phyloP scores from a whole-genome alignment of 2,113 vertebrate genomes.

The Sorex fumeus region DNA sequence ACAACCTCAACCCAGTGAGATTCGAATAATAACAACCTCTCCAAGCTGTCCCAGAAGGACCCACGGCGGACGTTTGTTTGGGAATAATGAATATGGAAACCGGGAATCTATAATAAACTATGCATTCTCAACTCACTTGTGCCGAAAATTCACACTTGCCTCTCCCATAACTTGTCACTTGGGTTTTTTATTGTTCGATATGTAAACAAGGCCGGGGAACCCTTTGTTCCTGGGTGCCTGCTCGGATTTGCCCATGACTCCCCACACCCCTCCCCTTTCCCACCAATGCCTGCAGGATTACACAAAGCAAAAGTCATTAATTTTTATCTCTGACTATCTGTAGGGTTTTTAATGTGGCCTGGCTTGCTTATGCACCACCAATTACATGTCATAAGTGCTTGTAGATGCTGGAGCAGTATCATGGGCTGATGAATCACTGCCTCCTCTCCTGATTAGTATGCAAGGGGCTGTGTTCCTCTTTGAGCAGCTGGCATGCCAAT shows the following conservation, averaged over 20 bases:
- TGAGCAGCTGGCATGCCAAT: conserved; percentile 93
- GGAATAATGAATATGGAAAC: conserved; percentile 89
- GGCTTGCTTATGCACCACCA: conserved; percentile 93
- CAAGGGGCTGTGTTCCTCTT: conserved; percentile 88
- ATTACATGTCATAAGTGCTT: conserved; percentile 94
- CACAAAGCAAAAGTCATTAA: conserved; percentile 95
- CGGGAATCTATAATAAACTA: conserved; percentile 88
- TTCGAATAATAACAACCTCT: conserved; percentile 87
- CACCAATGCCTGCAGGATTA: conserved; percentile 90
- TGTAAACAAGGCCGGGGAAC: conserved; percentile 91
- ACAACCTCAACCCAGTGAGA: conserved; percentile 80
- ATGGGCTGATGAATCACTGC: conserved; percentile 92
- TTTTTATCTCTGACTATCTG: conserved; percentile 95
- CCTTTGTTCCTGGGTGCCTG: conserved; percentile 92
- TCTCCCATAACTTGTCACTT: conserved; percentile 91
- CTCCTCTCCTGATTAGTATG: conserved; percentile 91
- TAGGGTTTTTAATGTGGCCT: conserved; percentile 94
- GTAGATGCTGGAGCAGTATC: conserved; percentile 91
- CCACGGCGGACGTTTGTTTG: conserved; percentile 87
- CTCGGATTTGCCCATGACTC: conserved; percentile 92
- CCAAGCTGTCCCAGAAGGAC: conserved; percentile 86
- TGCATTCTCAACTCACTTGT: conserved; percentile 89
- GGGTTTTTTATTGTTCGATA: conserved; percentile 90
- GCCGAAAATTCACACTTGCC: conserved; percentile 90
- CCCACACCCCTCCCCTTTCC: conserved; percentile 80